Percentiles rank a stretch among this genome's conserved stretches.
Conservation (phyloP, 2,113 vertebrate species). For the Mionectes macconnelli region DNA sequence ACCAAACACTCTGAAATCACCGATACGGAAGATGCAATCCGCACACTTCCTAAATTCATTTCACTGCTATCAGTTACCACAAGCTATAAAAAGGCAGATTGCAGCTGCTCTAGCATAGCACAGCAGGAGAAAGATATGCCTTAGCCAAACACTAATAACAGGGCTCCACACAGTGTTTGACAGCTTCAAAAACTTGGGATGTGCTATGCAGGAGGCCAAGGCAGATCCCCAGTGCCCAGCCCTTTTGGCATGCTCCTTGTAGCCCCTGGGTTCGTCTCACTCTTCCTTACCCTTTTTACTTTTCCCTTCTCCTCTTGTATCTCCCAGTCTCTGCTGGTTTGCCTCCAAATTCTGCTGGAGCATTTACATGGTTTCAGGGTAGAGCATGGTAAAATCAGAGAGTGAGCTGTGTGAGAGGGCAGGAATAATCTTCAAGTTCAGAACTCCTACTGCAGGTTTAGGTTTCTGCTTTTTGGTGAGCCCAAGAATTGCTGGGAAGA, state of each 20-base stretch:
- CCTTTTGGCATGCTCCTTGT: background rate
- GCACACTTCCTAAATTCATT: constrained; percentile 55
- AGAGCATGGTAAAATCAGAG: accelerated
- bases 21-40: constrained; percentile 45
- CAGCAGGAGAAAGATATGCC: constrained; percentile 20
- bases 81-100: constrained; percentile 57
- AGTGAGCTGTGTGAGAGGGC: background rate
- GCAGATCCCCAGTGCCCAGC: background rate
- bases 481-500: background rate
- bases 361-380: background rate
- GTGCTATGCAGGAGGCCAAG: background rate
- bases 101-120: constrained; percentile 46
- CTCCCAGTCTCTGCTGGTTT: background rate
- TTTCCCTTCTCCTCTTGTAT: background rate
- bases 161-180: background rate
- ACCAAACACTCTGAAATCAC: constrained; percentile 52
- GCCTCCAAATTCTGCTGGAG: background rate
- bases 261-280: background rate
- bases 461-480: background rate
- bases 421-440: background rate
- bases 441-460: background rate
- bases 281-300: background rate
- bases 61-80: constrained; percentile 56
- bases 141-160: constrained; percentile 5
- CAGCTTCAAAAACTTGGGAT: background rate